phyloP scores from a whole-genome alignment of 2,113 vertebrate genomes.

The Nipponia nippon region DNA sequence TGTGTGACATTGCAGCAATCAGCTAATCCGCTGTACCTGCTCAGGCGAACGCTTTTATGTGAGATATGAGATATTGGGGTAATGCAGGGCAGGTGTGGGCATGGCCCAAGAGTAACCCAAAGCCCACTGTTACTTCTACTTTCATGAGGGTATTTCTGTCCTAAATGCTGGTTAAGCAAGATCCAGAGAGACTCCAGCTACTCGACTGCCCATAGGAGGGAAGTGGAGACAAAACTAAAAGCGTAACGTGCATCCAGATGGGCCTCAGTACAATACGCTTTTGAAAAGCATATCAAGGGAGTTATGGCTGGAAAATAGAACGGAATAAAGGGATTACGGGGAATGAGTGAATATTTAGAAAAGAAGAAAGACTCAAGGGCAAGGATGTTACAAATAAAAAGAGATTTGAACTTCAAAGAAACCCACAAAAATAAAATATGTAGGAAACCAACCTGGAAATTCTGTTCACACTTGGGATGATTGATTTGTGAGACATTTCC shows the following conservation, averaged over 20 bases:
- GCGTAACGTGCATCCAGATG: background rate
- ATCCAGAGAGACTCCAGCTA: background rate
- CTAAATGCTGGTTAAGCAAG: background rate
- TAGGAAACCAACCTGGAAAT: slow-evolving; percentile 42
- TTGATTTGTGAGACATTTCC: slow-evolving; percentile 53
- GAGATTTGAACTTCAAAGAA: slow-evolving; percentile 54
- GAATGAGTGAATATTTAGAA: slow-evolving; percentile 10
- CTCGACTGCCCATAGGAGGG: fast-evolving
- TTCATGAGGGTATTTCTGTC: background rate
- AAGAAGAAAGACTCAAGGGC: slow-evolving; percentile 32
- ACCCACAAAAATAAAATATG: slow-evolving; percentile 28
- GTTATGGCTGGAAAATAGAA: background rate
- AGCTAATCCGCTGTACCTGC: background rate
- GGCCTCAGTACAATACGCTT: background rate
- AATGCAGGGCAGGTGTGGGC: background rate
- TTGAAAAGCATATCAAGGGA: background rate
- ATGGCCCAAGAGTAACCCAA: background rate
- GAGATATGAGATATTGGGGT: fast-evolving
- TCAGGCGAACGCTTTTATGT: fast-evolving
- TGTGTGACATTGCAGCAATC: background rate
- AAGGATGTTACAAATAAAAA: slow-evolving; percentile 9
- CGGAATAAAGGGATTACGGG: slow-evolving; percentile 16
- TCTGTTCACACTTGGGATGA: slow-evolving; percentile 44
- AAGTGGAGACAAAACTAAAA: background rate
- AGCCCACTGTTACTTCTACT: background rate